Evolutionary conservation across 2,113 vertebrate species (phyloP), one percentile per base, ranked within the genome.

Genomic region (Nestor notabilis): DNA sequence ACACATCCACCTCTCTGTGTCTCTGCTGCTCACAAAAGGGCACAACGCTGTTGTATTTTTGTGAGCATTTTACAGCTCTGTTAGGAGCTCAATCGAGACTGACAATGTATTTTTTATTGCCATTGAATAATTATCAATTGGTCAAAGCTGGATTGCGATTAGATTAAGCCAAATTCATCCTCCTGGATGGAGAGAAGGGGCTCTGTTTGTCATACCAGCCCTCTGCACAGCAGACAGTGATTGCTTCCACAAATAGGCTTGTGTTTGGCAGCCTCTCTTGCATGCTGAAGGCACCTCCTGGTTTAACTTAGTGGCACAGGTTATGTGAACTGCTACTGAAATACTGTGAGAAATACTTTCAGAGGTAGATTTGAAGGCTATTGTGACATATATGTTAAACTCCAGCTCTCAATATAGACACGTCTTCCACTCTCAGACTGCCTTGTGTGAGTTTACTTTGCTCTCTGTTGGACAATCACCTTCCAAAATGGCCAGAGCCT

Each of bases 51-150:
- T 50, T 87, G 74, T 56, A 25, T 1, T 70, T 92, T 68, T 76
- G 50, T 76, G 44, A 85, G 37, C 41, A 21, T 84, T 93, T 95
- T 79, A 72, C 12, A 33, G 87, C 77, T 91, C 56, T 58, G 11
- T 82, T 72, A 97, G 77, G 61, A 93, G 41, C 47, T 89, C 56
- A 25, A 25, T 72, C 49, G 86, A 82, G 77, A 53, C 37, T 56
- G 47, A 27, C 74, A 47, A 61, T 74, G 28, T 37, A 47, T 84
- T 93, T 96, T 92, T 96, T 87, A 95, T 79, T 75, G 46, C 81
- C 37, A 24, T 10, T 70, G 89, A 77, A 77, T 87, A 89, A 63
- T 72, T 92, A 84, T 72, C 80, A 84, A 35, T 87, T 74, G 64
- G 68, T 93, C 0, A 0, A 90, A 87, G 44, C 37, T 60, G 49